Evolutionary conservation across 2,888 invertebrate species (phyloP), one percentile per base, ranked within the genome.

Genomic region (Papilio elwesi): DNA sequence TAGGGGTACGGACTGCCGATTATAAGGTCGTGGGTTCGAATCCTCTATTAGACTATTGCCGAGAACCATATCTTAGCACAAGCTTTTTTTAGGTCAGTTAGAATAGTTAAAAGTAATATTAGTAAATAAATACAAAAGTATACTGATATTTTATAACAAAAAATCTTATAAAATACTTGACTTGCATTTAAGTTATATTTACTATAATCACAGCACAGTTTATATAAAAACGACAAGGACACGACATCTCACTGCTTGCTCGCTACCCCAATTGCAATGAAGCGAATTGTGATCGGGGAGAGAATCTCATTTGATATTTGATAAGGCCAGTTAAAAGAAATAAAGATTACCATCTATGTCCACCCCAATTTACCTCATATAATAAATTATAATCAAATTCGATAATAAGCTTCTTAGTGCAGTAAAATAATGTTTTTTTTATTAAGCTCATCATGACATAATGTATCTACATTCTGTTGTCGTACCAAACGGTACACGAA

Each of bases 181-280:
- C 43, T n/a, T n/a, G n/a, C n/a, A n/a, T n/a, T n/a, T n/a, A n/a
- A n/a, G n/a, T n/a, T 26, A 26, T 4, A 26, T 26, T 26, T 26
- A 26, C 26, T 26, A 26, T 1, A 26, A 2, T 26, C 2, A 26
- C 26, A 26, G 26, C 26, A 26, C 1, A 26, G 26, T 26, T 74
- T 36, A 15, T 49, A 73, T 70, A 69, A 71, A 69, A 57, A 52
- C 64, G 55, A 73, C 55, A 53, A 51, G 55, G 57, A 51, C 51
- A 48, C 38, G 36, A 47, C 7, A n/a, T 73, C 5, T 73, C 5
- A 36, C 53, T 53, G 66, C 57, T 57, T 62, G 59, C 52, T 49
- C 10, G 38, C 43, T 15, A 43, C 43, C 59, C 59, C 15, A 13
- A 38, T 43, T n/a, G 43, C 59, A n/a, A 59, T 43, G 43, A 43